phyloP scores from a whole-genome alignment of 2,888 invertebrate species.

The Polyommatus icarus region DNA sequence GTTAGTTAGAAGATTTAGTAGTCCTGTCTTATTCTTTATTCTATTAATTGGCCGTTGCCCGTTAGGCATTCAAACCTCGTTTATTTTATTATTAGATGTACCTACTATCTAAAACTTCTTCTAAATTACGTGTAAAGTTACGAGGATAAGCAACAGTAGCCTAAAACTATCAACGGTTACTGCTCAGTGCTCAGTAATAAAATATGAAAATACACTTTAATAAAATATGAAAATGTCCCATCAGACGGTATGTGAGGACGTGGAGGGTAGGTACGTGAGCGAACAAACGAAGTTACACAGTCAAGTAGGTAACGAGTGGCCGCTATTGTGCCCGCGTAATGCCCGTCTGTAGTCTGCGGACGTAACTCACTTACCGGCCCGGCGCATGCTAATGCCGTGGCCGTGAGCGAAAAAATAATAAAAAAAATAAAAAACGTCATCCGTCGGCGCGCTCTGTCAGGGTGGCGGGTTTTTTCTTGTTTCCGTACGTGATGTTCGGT shows the following conservation, averaged over 20 bases:
- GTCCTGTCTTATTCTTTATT: no score
- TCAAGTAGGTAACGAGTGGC: slow-evolving; percentile 79
- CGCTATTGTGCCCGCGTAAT: slow-evolving; percentile 61
- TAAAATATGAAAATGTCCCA: slow-evolving; percentile 42
- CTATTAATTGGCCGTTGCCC: no score
- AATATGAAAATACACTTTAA: slow-evolving; percentile 32
- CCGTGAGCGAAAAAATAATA: slow-evolving; percentile 46
- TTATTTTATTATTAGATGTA: no score
- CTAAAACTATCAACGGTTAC: neutral
- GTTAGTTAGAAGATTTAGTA: no score
- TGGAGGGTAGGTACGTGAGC: slow-evolving; percentile 54
- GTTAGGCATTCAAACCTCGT: no score
- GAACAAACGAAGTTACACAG: slow-evolving; percentile 78
- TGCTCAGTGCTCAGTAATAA: slow-evolving; percentile 19
- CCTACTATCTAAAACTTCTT: no score
- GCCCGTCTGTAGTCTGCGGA: slow-evolving; percentile 47
- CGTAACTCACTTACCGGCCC: slow-evolving; percentile 69
- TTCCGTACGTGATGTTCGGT: slow-evolving; percentile 39
- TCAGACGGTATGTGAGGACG: slow-evolving; percentile 45
- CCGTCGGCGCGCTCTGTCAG: slow-evolving; percentile 42
- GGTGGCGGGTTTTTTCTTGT: slow-evolving; percentile 38
- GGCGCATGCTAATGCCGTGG: slow-evolving; percentile 66
- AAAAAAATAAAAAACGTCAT: slow-evolving; percentile 42
- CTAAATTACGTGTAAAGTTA: neutral
- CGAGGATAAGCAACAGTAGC: neutral